These are phyloP conservation scores for Pelochelys cantorii DNA, from an alignment of 2,797 vertebrate genomes.

Conservation along the genomic window DNA sequence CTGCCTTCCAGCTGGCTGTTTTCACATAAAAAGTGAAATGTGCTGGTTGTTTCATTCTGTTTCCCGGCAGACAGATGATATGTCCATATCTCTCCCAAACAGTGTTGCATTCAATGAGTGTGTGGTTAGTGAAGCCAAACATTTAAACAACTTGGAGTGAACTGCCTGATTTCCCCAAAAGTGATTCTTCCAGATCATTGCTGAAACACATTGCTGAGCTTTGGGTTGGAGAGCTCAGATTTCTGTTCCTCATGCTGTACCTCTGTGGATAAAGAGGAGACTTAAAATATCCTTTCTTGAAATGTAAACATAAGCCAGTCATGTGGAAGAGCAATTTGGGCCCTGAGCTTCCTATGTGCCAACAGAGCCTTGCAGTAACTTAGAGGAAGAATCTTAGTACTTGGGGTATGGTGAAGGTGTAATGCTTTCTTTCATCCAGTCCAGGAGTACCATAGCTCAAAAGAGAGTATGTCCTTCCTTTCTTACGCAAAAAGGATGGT, in stretches of 20 bases:
- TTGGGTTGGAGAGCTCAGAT: neutral
- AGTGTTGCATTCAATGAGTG: neutral
- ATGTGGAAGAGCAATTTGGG: neutral
- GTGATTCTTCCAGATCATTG: neutral
- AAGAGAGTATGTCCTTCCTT: neutral
- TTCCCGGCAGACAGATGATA: neutral
- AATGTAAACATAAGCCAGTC: neutral
- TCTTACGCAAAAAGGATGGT: neutral
- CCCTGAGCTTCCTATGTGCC: accelerated
- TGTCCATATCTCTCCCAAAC: accelerated
- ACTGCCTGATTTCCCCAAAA: neutral
- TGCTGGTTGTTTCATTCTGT: neutral
- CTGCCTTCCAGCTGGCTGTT: neutral
- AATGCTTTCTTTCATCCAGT: neutral
- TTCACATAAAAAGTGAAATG: neutral
- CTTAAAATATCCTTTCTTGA: neutral
- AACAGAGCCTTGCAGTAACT: neutral
- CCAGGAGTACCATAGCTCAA: neutral
- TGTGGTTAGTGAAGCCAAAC: neutral
- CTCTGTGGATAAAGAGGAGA: neutral
- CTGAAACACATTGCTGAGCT: neutral
- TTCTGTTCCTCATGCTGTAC: neutral
- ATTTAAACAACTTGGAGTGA: neutral
- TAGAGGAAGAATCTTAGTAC: accelerated
- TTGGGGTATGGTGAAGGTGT: neutral